phyloP scores from a whole-genome alignment of 2,797 vertebrate genomes.

The Onychomys torridus region DNA sequence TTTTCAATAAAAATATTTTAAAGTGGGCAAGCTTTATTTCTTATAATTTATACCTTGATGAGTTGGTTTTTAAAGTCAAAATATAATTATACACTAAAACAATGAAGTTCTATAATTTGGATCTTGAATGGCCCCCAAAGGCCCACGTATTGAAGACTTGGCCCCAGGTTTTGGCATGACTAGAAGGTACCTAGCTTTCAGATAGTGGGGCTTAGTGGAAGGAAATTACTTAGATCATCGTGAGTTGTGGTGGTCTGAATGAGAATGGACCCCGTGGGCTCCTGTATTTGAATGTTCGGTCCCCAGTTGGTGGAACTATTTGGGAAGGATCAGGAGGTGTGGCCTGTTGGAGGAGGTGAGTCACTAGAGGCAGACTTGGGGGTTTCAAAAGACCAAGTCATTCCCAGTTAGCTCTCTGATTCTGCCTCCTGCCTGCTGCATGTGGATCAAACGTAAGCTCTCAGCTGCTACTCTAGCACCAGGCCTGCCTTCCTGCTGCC shows the following conservation, averaged over 20 bases:
- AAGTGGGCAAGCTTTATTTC: not conserved
- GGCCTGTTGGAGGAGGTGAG: not conserved
- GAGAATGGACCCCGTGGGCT: too few relatives aligned
- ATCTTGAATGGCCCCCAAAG: not conserved
- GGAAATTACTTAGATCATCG: not conserved
- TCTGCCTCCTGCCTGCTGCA: not conserved
- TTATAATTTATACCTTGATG: not conserved
- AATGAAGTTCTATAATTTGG: not conserved
- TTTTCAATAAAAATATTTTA: slow-evolving; percentile 45
- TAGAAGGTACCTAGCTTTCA: not conserved
- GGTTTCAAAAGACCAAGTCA: not conserved
- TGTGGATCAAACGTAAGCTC: not conserved
- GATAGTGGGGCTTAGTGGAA: not conserved
- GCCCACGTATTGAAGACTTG: not conserved
- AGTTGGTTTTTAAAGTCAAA: not conserved
- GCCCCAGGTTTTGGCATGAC: not conserved
- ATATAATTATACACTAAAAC: not conserved
- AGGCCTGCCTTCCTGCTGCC: not conserved
- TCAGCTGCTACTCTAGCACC: not conserved
- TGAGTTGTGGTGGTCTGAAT: not conserved
- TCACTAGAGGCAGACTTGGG: not conserved
- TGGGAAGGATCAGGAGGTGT: not conserved
- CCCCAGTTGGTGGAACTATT: not conserved
- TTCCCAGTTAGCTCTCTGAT: not conserved
- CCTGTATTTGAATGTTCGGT: not conserved